Evolutionary conservation across 53 echinoderm and acorn worm genomes (phyloP), one percentile per base, ranked within the genome.

Genomic region (Paracentrotus lividus): DNA sequence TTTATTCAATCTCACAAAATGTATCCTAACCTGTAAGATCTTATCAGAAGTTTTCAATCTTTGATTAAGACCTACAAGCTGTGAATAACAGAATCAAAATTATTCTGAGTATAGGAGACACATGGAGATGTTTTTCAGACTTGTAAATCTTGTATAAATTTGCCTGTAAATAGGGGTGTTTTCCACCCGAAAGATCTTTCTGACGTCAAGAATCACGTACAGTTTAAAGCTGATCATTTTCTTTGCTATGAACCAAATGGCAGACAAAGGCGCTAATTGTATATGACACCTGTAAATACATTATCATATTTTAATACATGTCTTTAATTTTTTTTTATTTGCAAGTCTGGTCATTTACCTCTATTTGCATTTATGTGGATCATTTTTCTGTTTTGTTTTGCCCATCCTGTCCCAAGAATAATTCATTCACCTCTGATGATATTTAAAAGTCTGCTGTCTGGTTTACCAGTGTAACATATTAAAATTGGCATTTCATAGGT

Each of bases 71-170:
- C 64, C 0, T 64, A 31, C 31, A 13, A 64, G 64, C 1, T 29
- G 31, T 64, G 12, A 29, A 64, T 64, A 29, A 29, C 64, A 31
- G 64, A 64, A 64, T 8, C 57, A 64, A 29, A 29, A 64, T 34
- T 38, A n/a, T 15, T n/a, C 38, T 36, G 34, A 36, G 15, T 72
- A 72, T 4, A 72, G 38, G 38, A 72, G 38, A 34, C 15, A 72
- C 20, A 31, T 38, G 64, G 31, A 64, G 31, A 64, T 18, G 38
- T 72, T 72, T 72, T 72, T 38, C 38, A 72, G 72, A 36, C 72
- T 72, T 69, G 40, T 38, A 72, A 72, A 38, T 72, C 20, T 72
- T 72, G 36, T 72, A 72, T 72, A 21, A 72, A 72, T 72, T 32
- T 72, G 61, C 8, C 12, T 67, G 72, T 72, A 72, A 72, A 72